phyloP scores from a whole-genome alignment of 2,797 vertebrate genomes.

The Acipenser ruthenus region DNA sequence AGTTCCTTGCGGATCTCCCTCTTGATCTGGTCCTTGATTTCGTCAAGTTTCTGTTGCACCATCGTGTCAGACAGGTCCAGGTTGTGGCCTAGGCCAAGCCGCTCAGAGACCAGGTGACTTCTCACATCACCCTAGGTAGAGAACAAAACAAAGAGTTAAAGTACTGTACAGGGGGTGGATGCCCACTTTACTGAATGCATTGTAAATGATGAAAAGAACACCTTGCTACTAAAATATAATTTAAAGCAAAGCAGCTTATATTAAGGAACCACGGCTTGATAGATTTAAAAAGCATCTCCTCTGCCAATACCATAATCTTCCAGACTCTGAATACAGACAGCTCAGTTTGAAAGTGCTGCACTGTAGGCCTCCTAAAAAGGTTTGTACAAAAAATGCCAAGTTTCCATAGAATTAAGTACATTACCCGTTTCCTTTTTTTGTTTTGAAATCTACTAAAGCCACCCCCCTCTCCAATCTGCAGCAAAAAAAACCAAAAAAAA shows the following conservation, averaged over 20 bases:
- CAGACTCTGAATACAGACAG: too few relatives aligned
- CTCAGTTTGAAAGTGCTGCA: too few relatives aligned
- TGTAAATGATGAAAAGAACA: not conserved
- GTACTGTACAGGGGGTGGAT: not conserved
- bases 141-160: slow-evolving; percentile 24
- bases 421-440: too few relatives aligned
- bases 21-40: slow-evolving; percentile 96
- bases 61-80: slow-evolving; percentile 87
- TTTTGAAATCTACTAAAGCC: too few relatives aligned
- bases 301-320: too few relatives aligned
- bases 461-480: too few relatives aligned
- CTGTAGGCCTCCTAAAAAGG: too few relatives aligned
- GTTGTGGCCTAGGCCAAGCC: slow-evolving; percentile 77
- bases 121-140: slow-evolving; percentile 67
- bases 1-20: slow-evolving; percentile 98
- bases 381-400: too few relatives aligned
- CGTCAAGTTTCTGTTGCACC: slow-evolving; percentile 96
- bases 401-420: too few relatives aligned
- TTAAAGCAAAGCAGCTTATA: not conserved
- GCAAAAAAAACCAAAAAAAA: too few relatives aligned
- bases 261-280: too few relatives aligned
- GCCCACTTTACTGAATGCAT: not conserved
- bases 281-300: too few relatives aligned
- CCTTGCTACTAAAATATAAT: slow-evolving; percentile 1
- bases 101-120: slow-evolving; percentile 77